Conservation (phyloP, 2,797 vertebrate genomes). For the Silurus aristotelis region DNA sequence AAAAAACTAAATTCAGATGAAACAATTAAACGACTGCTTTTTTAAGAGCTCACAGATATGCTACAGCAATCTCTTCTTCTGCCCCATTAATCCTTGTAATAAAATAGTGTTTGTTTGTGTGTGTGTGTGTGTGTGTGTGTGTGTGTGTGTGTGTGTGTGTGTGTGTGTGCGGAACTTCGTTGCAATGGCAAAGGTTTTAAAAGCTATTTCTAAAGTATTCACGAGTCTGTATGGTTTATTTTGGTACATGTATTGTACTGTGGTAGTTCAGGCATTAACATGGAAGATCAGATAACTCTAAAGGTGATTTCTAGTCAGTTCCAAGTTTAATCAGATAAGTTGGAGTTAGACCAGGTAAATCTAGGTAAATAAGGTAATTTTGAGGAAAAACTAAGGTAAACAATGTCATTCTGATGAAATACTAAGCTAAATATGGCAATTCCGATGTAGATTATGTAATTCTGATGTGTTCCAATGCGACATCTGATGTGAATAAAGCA, state of each 20-base stretch:
- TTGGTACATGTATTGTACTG: neutral
- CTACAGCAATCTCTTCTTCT: constrained; percentile 57
- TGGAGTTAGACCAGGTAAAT: neutral
- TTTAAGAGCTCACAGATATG: constrained; percentile 39
- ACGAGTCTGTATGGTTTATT: neutral
- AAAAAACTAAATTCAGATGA: constrained; percentile 42
- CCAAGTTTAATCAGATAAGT: neutral
- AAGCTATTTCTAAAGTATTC: neutral
- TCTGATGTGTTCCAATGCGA: neutral
- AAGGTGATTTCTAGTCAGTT: neutral
- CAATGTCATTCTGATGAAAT: too few species aligned
- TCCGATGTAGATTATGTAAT: neutral
- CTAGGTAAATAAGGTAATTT: neutral
- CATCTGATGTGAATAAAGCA: neutral
- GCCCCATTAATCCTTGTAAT: constrained; percentile 66
- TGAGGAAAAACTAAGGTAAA: neutral
- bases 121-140: constrained; percentile 13
- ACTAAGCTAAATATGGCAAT: neutral
- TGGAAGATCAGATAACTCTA: too few species aligned
- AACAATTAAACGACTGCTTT: constrained; percentile 35
- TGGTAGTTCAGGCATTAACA: neutral
- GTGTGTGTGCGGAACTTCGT: neutral
- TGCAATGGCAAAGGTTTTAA: neutral
- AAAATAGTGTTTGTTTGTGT: constrained; percentile 53
- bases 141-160: constrained; percentile 9